phyloP scores from a whole-genome alignment of 2,797 vertebrate species.

The Tauraco hartlaubi region DNA sequence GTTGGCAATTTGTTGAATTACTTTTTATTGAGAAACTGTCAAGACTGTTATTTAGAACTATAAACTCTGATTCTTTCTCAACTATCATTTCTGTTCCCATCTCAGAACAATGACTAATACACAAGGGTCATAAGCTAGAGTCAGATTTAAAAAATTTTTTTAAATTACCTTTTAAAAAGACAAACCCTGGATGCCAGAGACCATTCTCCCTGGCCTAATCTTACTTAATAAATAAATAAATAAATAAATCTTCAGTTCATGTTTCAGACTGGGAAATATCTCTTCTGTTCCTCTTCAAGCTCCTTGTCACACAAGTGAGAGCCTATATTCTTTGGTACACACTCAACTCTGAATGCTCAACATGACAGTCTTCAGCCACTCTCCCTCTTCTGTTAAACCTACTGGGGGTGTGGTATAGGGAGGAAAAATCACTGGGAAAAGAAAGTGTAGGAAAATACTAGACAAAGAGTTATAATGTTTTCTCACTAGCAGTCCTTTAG shows the following conservation, averaged over 20 bases:
- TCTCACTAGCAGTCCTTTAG: background rate
- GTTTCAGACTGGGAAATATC: background rate
- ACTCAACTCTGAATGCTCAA: background rate
- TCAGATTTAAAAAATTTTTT: background rate
- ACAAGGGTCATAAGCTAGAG: background rate
- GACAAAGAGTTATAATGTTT: background rate
- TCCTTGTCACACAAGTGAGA: background rate
- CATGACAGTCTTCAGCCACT: background rate
- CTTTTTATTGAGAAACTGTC: constrained; percentile 45
- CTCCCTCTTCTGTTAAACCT: background rate
- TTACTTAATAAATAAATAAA: background rate
- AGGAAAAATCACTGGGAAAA: background rate
- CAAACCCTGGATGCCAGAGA: background rate
- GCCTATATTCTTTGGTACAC: background rate
- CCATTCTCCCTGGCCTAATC: background rate
- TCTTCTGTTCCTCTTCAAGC: background rate
- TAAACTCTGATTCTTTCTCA: constrained; percentile 34
- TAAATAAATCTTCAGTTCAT: background rate
- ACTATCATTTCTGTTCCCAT: background rate
- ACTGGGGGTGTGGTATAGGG: rapidly evolving
- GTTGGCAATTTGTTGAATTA: constrained; percentile 34
- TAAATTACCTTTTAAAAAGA: background rate
- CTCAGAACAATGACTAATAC: constrained; percentile 4
- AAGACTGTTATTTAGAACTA: background rate
- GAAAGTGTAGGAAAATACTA: background rate